These are phyloP conservation scores for Sesamia nonagrioides DNA, from an alignment of 1,140 invertebrate genomes.

Conservation along the genomic window DNA sequence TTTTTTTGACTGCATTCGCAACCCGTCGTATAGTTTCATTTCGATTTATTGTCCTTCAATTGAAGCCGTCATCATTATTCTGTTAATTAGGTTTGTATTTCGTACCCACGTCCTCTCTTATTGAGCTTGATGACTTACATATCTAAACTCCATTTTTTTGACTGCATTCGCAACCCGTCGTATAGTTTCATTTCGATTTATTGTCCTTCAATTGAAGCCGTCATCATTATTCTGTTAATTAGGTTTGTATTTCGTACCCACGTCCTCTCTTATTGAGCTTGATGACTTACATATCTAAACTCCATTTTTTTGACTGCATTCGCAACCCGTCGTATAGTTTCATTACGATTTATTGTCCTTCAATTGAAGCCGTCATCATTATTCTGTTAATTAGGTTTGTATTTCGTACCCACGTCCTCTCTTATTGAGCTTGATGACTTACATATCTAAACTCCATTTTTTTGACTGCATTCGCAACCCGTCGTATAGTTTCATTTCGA, in stretches of 20 bases:
- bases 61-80: not conserved
- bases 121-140: too few species aligned
- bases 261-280: too few species aligned
- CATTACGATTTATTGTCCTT: conserved; percentile 15
- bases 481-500: conserved; percentile 1
- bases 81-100: not conserved
- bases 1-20: conserved; percentile 5
- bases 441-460: not conserved
- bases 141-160: not conserved
- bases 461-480: conserved; percentile 1
- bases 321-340: not conserved
- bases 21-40: conserved; percentile 1
- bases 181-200: conserved; percentile 9
- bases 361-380: not conserved
- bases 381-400: not conserved
- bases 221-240: not conserved
- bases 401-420: too few species aligned
- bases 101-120: too few species aligned
- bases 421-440: too few species aligned
- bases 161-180: not conserved
- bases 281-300: not conserved
- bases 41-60: conserved; percentile 13
- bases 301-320: not conserved
- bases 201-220: not conserved
- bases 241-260: too few species aligned